Evolutionary conservation across 2,888 invertebrate genomes (phyloP).

Genomic region (Pheosia gnoma): DNA sequence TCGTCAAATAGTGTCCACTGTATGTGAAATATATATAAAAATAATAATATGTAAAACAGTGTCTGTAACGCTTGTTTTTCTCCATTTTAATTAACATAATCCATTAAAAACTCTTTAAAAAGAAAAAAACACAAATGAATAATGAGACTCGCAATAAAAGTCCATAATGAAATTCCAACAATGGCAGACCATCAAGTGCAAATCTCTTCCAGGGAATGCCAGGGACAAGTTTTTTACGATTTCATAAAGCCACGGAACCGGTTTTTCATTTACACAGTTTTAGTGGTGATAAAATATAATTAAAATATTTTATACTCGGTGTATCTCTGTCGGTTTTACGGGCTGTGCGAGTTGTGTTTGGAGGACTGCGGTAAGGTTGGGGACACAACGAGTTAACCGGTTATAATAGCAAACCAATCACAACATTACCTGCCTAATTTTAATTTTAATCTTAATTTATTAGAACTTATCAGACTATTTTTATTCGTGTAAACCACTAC

Average conservation of each 20-base stretch:
- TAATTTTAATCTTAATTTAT: too few relatives aligned
- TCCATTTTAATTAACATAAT: slow-evolving; percentile 36
- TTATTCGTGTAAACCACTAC: too few relatives aligned
- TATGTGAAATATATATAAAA: too few relatives aligned
- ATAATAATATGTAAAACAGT: too few relatives aligned
- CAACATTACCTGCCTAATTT: not conserved
- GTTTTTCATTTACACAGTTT: slow-evolving; percentile 84
- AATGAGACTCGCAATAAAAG: slow-evolving; percentile 48
- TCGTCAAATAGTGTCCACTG: too few relatives aligned
- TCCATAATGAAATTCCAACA: slow-evolving; percentile 73
- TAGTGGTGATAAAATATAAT: slow-evolving; percentile 83
- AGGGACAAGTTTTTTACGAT: slow-evolving; percentile 82
- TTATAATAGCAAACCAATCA: not conserved
- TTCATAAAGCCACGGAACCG: slow-evolving; percentile 78
- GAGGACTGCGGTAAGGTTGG: slow-evolving; percentile 57
- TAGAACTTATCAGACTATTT: too few relatives aligned
- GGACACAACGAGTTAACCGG: slow-evolving; percentile 39
- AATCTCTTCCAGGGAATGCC: slow-evolving; percentile 48
- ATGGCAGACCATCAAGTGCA: slow-evolving; percentile 73
- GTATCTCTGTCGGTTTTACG: slow-evolving; percentile 76
- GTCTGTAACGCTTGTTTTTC: not conserved
- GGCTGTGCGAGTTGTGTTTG: slow-evolving; percentile 61
- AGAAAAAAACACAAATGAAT: slow-evolving; percentile 40
- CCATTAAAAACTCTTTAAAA: slow-evolving; percentile 26
- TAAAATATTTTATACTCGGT: slow-evolving; percentile 81